These are phyloP conservation scores for Metacarcinus magister DNA, from an alignment of 2,888 invertebrate genomes.

Conservation along the genomic window DNA sequence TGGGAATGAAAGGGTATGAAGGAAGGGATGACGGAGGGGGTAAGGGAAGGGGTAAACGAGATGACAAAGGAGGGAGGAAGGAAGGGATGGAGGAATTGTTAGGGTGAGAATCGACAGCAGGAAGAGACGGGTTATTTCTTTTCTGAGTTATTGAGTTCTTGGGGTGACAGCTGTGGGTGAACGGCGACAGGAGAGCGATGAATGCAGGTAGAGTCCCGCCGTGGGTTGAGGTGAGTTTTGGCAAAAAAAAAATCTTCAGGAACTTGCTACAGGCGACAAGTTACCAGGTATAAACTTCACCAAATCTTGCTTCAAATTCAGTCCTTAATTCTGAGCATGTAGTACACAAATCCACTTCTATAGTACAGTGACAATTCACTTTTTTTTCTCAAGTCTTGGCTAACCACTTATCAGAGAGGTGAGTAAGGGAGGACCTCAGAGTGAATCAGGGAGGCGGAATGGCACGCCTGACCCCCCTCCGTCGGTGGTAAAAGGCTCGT, in stretches of 20 bases:
- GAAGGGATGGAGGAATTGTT: background rate
- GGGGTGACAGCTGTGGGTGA: background rate
- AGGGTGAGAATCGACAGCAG: background rate
- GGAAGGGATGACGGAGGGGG: background rate
- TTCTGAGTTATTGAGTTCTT: background rate
- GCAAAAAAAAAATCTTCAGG: background rate
- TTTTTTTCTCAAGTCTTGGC: background rate
- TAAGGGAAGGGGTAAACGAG: background rate
- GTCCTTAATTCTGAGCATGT: background rate
- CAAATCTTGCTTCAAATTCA: background rate
- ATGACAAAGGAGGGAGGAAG: background rate
- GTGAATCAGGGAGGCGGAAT: background rate
- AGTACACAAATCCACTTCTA: background rate
- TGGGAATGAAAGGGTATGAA: background rate
- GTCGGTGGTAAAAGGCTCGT: conserved; percentile 50
- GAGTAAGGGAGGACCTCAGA: background rate
- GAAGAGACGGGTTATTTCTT: background rate
- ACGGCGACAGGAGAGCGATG: background rate
- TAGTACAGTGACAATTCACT: background rate
- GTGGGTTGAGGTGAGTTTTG: background rate
- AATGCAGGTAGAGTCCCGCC: background rate
- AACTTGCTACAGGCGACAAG: background rate
- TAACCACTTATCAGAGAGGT: background rate
- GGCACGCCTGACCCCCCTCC: conserved; percentile 1
- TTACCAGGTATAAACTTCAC: background rate